Percentiles rank a stretch among this genome's conserved stretches.
phyloP scores from a whole-genome alignment of 2,797 vertebrate species.

The Dipus sagitta region DNA sequence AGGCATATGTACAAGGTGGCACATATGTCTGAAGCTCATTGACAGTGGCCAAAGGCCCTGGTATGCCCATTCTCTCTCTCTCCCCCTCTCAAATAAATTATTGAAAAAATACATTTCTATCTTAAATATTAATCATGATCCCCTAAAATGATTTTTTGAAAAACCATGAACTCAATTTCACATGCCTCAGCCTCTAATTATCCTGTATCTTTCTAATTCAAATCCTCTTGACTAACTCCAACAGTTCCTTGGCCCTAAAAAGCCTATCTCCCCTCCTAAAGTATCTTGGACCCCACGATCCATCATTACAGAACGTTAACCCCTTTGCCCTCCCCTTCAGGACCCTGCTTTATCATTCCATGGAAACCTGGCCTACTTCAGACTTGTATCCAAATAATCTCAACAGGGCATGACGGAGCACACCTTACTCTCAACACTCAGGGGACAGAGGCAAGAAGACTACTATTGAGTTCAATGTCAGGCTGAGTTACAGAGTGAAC shows the following conservation, averaged over 20 bases:
- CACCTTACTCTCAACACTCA: neutral
- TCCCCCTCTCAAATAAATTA: too few relatives aligned
- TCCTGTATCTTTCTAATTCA: neutral
- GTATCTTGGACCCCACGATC: neutral
- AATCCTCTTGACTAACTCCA: neutral
- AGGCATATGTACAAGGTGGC: too few relatives aligned
- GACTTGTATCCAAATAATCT: neutral
- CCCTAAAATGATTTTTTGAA: constrained; percentile 52
- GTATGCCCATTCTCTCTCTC: too few relatives aligned
- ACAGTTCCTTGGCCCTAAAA: neutral
- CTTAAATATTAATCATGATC: neutral
- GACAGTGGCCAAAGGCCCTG: too few relatives aligned
- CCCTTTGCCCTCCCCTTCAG: neutral
- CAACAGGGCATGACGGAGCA: neutral
- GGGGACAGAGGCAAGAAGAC: neutral
- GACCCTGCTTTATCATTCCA: neutral
- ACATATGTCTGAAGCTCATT: too few relatives aligned
- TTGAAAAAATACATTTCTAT: neutral
- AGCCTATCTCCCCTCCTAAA: neutral
- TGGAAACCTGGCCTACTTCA: neutral
- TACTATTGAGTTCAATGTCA: neutral
- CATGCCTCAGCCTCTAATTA: neutral
- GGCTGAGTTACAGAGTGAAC: neutral
- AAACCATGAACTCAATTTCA: constrained; percentile 34
- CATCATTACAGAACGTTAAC: neutral